A percentile compares a stretch with the other conserved stretches of the same genome.
phyloP scores from a whole-genome alignment of 2,888 invertebrate species.

The Coelogynopora nodosa region DNA sequence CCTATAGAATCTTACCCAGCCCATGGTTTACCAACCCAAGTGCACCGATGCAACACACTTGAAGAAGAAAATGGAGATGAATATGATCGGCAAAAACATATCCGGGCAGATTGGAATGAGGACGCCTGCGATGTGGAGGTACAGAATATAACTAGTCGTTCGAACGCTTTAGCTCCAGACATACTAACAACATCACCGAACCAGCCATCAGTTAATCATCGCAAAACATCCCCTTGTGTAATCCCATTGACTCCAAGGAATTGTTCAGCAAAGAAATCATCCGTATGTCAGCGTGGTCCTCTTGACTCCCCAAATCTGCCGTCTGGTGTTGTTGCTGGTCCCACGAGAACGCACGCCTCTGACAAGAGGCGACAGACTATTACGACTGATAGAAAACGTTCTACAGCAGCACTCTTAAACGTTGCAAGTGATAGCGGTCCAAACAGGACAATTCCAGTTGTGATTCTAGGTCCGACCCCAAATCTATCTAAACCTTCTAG shows the following conservation, averaged over 20 bases:
- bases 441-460: background rate
- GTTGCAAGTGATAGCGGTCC: background rate
- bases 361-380: background rate
- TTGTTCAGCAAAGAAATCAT: background rate
- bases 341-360: background rate
- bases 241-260: background rate
- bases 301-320: background rate
- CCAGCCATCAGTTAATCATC: background rate
- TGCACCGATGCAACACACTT: background rate
- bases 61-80: background rate
- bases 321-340: background rate
- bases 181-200: background rate
- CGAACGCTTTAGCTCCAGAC: too few relatives aligned
- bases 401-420: background rate
- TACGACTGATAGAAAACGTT: background rate
- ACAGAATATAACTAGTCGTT: background rate
- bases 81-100: background rate
- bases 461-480: background rate
- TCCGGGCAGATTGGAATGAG: background rate
- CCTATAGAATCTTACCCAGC: background rate
- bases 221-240: background rate
- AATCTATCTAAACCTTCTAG: background rate
- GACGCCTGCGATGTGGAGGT: background rate
- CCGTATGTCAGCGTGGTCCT: background rate
- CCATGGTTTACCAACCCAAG: background rate